Conservation (phyloP, 2,113 vertebrate genomes). For the western clawed frog (Xenopus tropicalis) region DNA sequence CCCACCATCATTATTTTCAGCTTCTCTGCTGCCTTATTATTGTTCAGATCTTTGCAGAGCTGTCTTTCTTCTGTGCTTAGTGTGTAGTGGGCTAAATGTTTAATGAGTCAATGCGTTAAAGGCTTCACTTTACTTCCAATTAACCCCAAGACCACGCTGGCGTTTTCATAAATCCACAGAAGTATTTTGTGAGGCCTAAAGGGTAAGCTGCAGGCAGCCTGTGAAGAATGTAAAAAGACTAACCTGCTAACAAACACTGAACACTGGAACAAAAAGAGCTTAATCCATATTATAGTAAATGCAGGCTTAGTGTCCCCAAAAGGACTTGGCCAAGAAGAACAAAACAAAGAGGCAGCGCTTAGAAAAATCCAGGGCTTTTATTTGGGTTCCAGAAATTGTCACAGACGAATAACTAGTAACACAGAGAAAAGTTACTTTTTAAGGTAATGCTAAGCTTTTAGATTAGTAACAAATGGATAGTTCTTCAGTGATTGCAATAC, state of each 20-base stretch:
- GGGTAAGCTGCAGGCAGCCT: slow-evolving; percentile 85
- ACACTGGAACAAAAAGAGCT: slow-evolving; percentile 80
- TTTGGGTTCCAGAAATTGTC: slow-evolving; percentile 81
- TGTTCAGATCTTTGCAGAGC: slow-evolving; percentile 62
- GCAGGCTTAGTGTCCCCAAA: slow-evolving; percentile 88
- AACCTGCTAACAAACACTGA: slow-evolving; percentile 93
- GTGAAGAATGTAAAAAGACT: slow-evolving; percentile 88
- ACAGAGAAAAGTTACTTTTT: slow-evolving; percentile 74
- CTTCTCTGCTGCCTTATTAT: slow-evolving; percentile 66
- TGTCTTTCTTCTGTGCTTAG: slow-evolving; percentile 60
- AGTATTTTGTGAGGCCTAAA: slow-evolving; percentile 86
- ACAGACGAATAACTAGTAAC: slow-evolving; percentile 78
- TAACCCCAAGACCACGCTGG: slow-evolving; percentile 88
- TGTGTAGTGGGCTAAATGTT: slow-evolving; percentile 81
- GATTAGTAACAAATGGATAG: slow-evolving; percentile 16
- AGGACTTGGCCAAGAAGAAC: slow-evolving; percentile 80
- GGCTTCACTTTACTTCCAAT: slow-evolving; percentile 91
- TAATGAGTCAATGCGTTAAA: slow-evolving; percentile 88
- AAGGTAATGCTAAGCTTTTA: slow-evolving; percentile 80
- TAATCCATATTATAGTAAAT: slow-evolving; percentile 98
- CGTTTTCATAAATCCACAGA: slow-evolving; percentile 94
- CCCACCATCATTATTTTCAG: slow-evolving; percentile 60
- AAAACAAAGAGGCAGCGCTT: slow-evolving; percentile 76
- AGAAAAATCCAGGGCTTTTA: slow-evolving; percentile 77
- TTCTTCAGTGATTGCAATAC: slow-evolving; percentile 5